Evolutionary conservation across 2,888 invertebrate genomes (phyloP), one percentile per base, ranked within the genome.

Genomic region (Osmoderma eremita): DNA sequence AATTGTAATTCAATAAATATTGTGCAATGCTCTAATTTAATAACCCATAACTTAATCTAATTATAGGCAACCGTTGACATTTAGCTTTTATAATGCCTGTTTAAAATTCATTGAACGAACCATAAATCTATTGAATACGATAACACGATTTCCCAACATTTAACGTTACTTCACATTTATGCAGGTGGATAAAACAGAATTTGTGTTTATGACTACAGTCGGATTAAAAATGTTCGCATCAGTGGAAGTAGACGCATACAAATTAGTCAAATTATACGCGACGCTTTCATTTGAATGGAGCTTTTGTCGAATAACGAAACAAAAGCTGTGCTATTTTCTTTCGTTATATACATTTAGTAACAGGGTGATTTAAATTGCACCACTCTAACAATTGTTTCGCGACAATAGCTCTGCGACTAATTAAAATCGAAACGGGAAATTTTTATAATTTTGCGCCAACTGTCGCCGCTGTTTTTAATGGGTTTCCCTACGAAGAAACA

Each of bases 141-240:
- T 24, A 20, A 12, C 24, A 20, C 17, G 30, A 12, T 50, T 48
- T 5, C 1, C 49, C 49, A 22, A 12, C 20, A 20, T 12, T 24
- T 4, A 24, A 12, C 18, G 13, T 8, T 30, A 30, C 2, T 49
- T n/a, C 8, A 51, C 51, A 12, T 36, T n/a, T n/a, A 51, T 24
- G 20, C 49, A 36, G 4, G 24, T n/a, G 15, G 12, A 53, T 12
- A 38, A 36, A 53, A 53, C 36, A 5, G 36, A 53, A 53, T 53
- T 53, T 53, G 36, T 53, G 36, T 53, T 53, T 53, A 53, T 53
- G 53, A 53, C 17, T 36, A 36, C 15, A 10, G 10, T 17, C 53
- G 17, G 36, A 53, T 53, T 53, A 53, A 53, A 53, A 53, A 53
- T 10, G 36, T 53, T 53, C 36, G 53, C 53, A n/a, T 53, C 17